Conservation (phyloP, 1,140 invertebrate species). For the roundworm (Caenorhabditis elegans) region WBcel235 BX284604.4:10908001-10908500, state of each 20-base stretch:
- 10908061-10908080: no score
- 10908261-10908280: constrained; percentile 52
- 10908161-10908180: constrained; percentile 55
- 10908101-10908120: no score
- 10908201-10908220: constrained; percentile 52
- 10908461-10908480: constrained; percentile 57
- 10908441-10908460: constrained; percentile 51
- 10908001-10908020: no score
- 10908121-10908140: neutral
- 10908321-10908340: constrained; percentile 52
- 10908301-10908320: constrained; percentile 51
- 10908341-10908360: constrained; percentile 49
- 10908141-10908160: constrained; percentile 49
- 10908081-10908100: no score
- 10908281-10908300: constrained; percentile 55
- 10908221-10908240: constrained; percentile 50
- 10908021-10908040: no score
- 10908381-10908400: constrained; percentile 51
- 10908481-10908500: constrained; percentile 59
- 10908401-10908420: constrained; percentile 56
- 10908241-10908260: constrained; percentile 56
- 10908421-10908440: constrained; percentile 49
- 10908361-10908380: constrained; percentile 47
- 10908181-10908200: constrained; percentile 45
- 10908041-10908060: no score